Conservation (phyloP, 2,797 vertebrate genomes). For the Bradypodion pumilum region DNA sequence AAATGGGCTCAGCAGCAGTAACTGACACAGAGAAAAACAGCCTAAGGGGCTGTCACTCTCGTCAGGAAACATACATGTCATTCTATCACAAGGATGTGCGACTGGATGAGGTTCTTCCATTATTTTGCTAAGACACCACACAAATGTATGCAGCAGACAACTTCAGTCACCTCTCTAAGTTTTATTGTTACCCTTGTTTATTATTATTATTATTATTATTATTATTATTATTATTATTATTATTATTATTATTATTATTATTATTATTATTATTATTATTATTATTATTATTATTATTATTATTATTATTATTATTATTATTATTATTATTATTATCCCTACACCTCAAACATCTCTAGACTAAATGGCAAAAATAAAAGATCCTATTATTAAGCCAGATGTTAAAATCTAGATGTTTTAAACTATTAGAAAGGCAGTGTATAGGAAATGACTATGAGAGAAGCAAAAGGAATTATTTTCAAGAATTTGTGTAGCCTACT, state of each 20-base stretch:
- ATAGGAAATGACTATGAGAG: background rate
- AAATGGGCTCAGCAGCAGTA: background rate
- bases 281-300: too few relatives aligned
- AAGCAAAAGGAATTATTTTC: background rate
- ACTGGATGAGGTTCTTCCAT: background rate
- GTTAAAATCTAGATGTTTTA: background rate
- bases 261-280: too few relatives aligned
- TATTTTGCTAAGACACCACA: background rate
- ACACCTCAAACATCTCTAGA: fast-evolving
- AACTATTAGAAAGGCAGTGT: background rate
- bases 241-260: too few relatives aligned
- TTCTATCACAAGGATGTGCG: background rate
- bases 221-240: too few relatives aligned
- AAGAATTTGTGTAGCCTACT: background rate
- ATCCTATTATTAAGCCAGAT: background rate
- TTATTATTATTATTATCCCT: background rate
- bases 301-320: too few relatives aligned
- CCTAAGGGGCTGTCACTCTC: background rate
- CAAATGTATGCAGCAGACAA: background rate
- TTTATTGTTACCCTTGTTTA: slow-evolving; percentile 8
- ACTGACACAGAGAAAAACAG: background rate
- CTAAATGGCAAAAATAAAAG: too few relatives aligned
- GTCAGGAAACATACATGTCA: background rate
- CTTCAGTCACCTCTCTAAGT: background rate
- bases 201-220: too few relatives aligned